Evolutionary conservation across 2,797 vertebrate species (phyloP).

Genomic region (Bradypodion pumilum): DNA sequence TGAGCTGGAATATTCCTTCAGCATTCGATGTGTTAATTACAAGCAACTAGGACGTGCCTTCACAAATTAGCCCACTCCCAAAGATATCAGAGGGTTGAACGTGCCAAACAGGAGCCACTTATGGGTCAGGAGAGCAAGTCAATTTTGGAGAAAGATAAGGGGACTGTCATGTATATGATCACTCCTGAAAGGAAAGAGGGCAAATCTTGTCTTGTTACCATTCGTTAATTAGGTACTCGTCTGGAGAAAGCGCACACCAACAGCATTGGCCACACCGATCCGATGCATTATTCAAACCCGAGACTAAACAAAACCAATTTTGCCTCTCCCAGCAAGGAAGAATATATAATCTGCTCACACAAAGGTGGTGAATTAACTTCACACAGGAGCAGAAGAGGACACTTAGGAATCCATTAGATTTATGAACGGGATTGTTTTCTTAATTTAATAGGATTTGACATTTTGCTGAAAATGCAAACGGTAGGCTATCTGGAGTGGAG

Average conservation of each 20-base stretch:
- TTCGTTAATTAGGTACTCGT: slow-evolving; percentile 85
- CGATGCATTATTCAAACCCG: slow-evolving; percentile 80
- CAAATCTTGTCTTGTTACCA: slow-evolving; percentile 80
- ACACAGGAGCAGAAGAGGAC: slow-evolving; percentile 31
- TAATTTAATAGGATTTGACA: slow-evolving; percentile 32
- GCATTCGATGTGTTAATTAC: slow-evolving; percentile 80
- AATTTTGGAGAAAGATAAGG: slow-evolving; percentile 81
- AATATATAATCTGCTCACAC: slow-evolving; percentile 57
- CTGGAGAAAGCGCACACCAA: slow-evolving; percentile 66
- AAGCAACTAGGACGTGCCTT: slow-evolving; percentile 75
- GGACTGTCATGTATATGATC: slow-evolving; percentile 78
- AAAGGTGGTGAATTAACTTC: slow-evolving; percentile 60
- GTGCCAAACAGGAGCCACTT: slow-evolving; percentile 73
- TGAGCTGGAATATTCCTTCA: slow-evolving; percentile 67
- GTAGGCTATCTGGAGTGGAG: slow-evolving; percentile 38
- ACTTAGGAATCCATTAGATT: background rate
- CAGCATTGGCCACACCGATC: slow-evolving; percentile 79
- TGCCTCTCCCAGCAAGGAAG: slow-evolving; percentile 53
- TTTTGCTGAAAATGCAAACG: slow-evolving; percentile 44
- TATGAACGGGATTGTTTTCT: slow-evolving; percentile 18
- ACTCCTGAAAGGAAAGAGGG: slow-evolving; percentile 78
- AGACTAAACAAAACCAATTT: slow-evolving; percentile 72
- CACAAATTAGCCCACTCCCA: slow-evolving; percentile 81
- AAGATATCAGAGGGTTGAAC: slow-evolving; percentile 78
- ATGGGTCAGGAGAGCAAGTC: slow-evolving; percentile 81